These are phyloP conservation scores for Enteromius treurensis DNA, from an alignment of 2,797 vertebrate species.

Conservation along the genomic window DNA sequence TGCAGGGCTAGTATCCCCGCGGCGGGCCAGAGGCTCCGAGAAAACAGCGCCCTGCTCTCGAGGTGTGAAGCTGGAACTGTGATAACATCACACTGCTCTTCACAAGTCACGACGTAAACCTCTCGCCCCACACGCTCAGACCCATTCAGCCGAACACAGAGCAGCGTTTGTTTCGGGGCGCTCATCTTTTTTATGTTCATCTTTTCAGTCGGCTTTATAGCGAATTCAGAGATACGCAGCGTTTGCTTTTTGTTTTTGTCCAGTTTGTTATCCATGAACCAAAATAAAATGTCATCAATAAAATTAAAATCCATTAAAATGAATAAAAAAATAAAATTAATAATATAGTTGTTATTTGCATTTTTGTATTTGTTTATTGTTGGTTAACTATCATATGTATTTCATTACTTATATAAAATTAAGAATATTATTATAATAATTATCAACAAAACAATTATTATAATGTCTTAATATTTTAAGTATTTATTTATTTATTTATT, in stretches of 20 bases:
- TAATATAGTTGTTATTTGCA: neutral
- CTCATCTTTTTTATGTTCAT: neutral
- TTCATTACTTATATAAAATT: too few relatives aligned
- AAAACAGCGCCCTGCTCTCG: neutral
- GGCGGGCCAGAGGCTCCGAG: constrained; percentile 45
- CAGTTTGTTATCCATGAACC: neutral
- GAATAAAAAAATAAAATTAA: too few relatives aligned
- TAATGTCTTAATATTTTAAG: too few relatives aligned
- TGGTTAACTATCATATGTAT: too few relatives aligned
- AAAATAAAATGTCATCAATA: neutral
- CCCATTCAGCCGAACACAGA: neutral
- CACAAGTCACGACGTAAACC: neutral
- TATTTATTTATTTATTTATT: too few relatives aligned
- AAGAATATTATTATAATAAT: too few relatives aligned
- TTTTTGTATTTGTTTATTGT: too few relatives aligned
- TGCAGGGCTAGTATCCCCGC: constrained; percentile 70
- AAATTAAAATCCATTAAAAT: neutral
- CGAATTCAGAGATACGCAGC: neutral
- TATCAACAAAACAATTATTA: too few relatives aligned
- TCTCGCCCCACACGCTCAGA: neutral
- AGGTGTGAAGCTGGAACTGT: neutral
- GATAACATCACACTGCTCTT: neutral
- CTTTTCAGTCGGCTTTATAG: neutral
- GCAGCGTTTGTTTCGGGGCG: neutral
- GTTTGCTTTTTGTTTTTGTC: neutral